Evolutionary conservation across 2,888 invertebrate species (phyloP).

Genomic region (Phoronis australis): DNA sequence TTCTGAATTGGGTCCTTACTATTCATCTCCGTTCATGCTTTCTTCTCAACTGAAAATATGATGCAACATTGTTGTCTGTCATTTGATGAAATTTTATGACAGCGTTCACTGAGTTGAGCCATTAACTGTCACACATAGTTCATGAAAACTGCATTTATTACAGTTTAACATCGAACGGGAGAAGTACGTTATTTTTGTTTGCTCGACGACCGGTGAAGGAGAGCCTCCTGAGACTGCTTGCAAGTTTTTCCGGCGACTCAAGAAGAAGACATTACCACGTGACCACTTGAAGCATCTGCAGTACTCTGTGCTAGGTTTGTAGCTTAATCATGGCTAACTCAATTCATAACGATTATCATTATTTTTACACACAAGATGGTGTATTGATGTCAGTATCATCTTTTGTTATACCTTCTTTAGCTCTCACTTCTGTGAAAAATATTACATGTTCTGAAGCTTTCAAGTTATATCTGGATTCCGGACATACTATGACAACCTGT

Average conservation of each 20-base stretch:
- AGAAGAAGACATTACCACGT: slow-evolving; percentile 46
- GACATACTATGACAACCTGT: not conserved
- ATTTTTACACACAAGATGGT: too few relatives aligned
- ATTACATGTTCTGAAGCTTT: not conserved
- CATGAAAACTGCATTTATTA: too few relatives aligned
- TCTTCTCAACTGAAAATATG: too few relatives aligned
- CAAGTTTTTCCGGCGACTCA: slow-evolving; percentile 55
- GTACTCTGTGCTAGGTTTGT: slow-evolving; percentile 56
- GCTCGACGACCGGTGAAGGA: slow-evolving; percentile 60
- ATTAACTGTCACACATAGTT: too few relatives aligned
- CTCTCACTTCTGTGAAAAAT: not conserved
- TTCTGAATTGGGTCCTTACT: too few relatives aligned
- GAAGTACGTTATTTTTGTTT: slow-evolving; percentile 54
- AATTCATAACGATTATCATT: too few relatives aligned
- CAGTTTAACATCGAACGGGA: slow-evolving; percentile 48
- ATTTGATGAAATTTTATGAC: too few relatives aligned
- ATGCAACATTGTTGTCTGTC: too few relatives aligned
- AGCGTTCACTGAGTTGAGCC: too few relatives aligned
- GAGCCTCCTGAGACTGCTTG: slow-evolving; percentile 58
- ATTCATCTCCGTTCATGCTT: too few relatives aligned
- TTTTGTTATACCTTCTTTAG: too few relatives aligned
- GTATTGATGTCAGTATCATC: too few relatives aligned
- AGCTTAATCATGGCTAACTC: not conserved
- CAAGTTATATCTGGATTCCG: not conserved
- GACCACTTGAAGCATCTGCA: slow-evolving; percentile 50